Conservation (phyloP, 1,140 invertebrate species). For the Sycobia sp. region DNA sequence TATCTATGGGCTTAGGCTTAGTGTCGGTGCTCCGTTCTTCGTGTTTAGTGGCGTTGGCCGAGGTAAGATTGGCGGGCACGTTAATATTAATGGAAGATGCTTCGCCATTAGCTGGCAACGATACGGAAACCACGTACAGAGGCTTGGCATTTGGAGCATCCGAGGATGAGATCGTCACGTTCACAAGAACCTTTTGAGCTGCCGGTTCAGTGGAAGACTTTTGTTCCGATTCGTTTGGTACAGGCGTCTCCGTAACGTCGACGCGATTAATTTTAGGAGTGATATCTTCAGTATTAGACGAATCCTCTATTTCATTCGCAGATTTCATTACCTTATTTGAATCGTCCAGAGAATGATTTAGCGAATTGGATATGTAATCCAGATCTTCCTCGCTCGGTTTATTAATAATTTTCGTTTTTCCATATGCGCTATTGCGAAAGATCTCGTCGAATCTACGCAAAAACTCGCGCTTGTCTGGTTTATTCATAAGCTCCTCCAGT, state of each 20-base stretch:
- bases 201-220: neutral
- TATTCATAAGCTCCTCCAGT: slow-evolving; percentile 44
- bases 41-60: too few relatives aligned
- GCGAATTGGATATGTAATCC: slow-evolving; percentile 6
- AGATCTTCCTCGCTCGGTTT: neutral
- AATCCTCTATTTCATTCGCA: too few relatives aligned
- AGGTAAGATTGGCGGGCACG: neutral
- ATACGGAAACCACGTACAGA: slow-evolving; percentile 75
- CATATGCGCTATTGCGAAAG: slow-evolving; percentile 34
- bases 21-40: too few relatives aligned
- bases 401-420: slow-evolving; percentile 12
- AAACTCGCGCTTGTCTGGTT: slow-evolving; percentile 49
- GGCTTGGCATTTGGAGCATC: slow-evolving; percentile 59
- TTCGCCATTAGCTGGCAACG: slow-evolving; percentile 68
- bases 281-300: too few relatives aligned
- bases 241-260: slow-evolving; percentile 39
- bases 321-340: too few relatives aligned
- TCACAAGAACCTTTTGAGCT: slow-evolving; percentile 67
- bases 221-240: slow-evolving; percentile 4
- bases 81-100: slow-evolving; percentile 32
- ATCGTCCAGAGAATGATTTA: neutral
- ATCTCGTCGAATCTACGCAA: slow-evolving; percentile 48
- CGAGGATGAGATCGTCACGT: slow-evolving; percentile 72
- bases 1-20: too few relatives aligned
- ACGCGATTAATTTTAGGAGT: neutral